These are phyloP conservation scores for Geodia barretti DNA, from an alignment of 37 sponge, comb jelly and placozoan species.

Conservation along the genomic window DNA sequence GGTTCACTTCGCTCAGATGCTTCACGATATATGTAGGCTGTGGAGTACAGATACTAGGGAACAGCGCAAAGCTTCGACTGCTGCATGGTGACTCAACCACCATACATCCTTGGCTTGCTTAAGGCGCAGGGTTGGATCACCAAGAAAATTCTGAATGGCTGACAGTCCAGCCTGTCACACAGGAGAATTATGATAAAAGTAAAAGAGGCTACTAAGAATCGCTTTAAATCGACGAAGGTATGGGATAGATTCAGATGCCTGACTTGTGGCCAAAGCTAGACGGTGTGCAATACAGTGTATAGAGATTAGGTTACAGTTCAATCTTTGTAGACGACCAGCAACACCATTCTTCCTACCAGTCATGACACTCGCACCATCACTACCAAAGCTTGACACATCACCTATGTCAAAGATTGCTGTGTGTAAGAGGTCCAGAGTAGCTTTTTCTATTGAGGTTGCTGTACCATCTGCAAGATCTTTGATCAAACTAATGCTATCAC, in stretches of 20 bases:
- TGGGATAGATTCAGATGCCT: slow-evolving; percentile 18
- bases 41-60: slow-evolving; percentile 6
- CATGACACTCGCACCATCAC: slow-evolving; percentile 45
- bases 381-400: slow-evolving; percentile 24
- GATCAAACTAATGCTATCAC: slow-evolving; percentile 7
- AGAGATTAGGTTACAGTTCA: slow-evolving; percentile 4
- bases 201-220: slow-evolving; percentile 10
- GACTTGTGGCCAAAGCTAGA: slow-evolving; percentile 22
- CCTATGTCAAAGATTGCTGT: not conserved
- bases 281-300: slow-evolving; percentile 32
- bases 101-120: slow-evolving; percentile 8
- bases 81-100: slow-evolving; percentile 8
- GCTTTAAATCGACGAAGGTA: slow-evolving; percentile 12
- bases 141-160: slow-evolving; percentile 1
- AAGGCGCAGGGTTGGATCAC: slow-evolving; percentile 1
- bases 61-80: slow-evolving; percentile 2
- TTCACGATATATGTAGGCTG: too few species aligned
- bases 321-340: slow-evolving; percentile 1
- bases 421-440: not conserved
- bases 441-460: not conserved
- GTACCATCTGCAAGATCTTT: slow-evolving; percentile 5
- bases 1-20: slow-evolving; percentile 12
- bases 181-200: slow-evolving; percentile 11
- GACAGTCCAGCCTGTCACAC: slow-evolving; percentile 6
- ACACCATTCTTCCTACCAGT: slow-evolving; percentile 26